Evolutionary conservation across 2,797 vertebrate genomes (phyloP).

Genomic region (Borostomias antarcticus): DNA sequence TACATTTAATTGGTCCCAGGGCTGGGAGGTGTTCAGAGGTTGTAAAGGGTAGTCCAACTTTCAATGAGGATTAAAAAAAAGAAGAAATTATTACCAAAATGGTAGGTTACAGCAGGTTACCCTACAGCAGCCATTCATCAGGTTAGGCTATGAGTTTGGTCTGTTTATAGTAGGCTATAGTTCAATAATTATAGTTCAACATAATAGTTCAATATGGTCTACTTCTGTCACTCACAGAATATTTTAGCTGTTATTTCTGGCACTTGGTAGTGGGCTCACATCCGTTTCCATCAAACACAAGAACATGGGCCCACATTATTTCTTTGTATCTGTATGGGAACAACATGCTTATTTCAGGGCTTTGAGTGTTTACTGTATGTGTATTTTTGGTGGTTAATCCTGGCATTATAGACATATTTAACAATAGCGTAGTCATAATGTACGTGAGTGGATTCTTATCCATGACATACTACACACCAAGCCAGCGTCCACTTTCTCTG

Average conservation of each 20-base stretch:
- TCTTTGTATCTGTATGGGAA: constrained; percentile 42
- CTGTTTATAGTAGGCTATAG: no score
- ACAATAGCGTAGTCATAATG: constrained; percentile 37
- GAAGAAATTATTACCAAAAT: no score
- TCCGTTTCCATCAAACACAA: constrained; percentile 31
- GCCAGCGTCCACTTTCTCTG: constrained; percentile 64
- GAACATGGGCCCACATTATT: constrained; percentile 21
- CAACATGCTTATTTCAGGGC: constrained; percentile 51
- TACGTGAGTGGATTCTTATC: constrained; percentile 30
- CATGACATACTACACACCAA: constrained; percentile 35
- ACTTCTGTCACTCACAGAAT: background rate
- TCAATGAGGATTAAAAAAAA: no score
- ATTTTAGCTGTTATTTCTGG: constrained; percentile 25
- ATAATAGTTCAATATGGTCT: background rate
- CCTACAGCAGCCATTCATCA: no score
- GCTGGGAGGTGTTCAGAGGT: no score
- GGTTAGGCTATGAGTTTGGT: background rate
- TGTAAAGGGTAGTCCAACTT: no score
- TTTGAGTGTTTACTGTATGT: constrained; percentile 24
- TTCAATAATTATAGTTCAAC: no score
- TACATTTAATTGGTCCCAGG: no score
- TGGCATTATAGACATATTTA: constrained; percentile 33
- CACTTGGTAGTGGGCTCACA: constrained; percentile 22
- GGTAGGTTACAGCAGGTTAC: no score
- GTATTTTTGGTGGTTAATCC: constrained; percentile 61